phyloP scores from a whole-genome alignment of 2,113 vertebrate genomes.

The Sclerurus mexicanus region DNA sequence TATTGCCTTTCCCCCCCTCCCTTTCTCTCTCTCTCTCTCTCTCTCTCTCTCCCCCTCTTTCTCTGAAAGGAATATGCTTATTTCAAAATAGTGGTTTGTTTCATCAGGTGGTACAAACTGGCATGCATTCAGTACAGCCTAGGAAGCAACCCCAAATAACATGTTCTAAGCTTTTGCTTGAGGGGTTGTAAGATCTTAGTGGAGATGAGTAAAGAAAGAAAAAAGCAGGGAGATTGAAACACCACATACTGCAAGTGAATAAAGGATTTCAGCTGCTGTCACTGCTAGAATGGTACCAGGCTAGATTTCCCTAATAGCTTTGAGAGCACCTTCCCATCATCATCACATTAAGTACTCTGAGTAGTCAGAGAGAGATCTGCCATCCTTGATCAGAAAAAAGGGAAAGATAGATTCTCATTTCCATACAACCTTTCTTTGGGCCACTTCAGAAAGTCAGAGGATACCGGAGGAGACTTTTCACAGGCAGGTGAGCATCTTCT shows the following conservation, averaged over 20 bases:
- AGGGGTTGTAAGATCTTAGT: background rate
- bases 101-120: background rate
- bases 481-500: background rate
- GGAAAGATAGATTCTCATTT: background rate
- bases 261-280: background rate
- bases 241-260: background rate
- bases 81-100: background rate
- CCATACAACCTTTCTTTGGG: background rate
- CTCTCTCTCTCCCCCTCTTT: too few relatives aligned
- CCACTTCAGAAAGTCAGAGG: background rate
- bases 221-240: background rate
- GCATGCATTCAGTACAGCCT: background rate
- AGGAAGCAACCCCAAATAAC: background rate
- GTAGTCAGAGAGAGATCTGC: background rate
- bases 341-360: background rate
- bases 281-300: background rate
- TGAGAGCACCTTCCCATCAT: background rate
- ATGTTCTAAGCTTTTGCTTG: background rate
- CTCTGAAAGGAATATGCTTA: background rate
- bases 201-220: background rate
- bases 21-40: rapidly evolving
- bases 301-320: background rate
- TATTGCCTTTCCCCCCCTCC: background rate
- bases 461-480: rapidly evolving
- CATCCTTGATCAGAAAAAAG: background rate